Percentiles rank a stretch among this genome's conserved stretches.
phyloP scores from a whole-genome alignment of 1,140 invertebrate species.

The Meteorus sp. region DNA sequence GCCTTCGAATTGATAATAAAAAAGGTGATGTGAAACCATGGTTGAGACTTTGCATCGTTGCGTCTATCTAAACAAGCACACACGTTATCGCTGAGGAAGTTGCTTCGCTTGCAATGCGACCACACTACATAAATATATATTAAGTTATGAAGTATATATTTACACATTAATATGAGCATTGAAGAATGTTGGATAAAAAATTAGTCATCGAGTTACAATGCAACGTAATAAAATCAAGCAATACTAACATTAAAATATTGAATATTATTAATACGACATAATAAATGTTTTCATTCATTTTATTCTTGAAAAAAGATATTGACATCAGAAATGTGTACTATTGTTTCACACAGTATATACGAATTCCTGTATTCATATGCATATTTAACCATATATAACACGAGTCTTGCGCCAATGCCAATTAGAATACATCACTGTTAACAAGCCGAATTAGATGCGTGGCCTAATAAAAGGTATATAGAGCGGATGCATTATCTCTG shows the following conservation, averaged over 20 bases:
- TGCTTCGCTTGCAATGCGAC: conserved; percentile 36
- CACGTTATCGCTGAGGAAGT: conserved; percentile 42
- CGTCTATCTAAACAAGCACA: conserved; percentile 47
- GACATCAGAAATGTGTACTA: too few species aligned
- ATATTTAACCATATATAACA: neutral
- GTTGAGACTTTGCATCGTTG: neutral
- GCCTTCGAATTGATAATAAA: neutral
- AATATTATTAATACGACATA: too few species aligned
- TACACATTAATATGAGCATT: too few species aligned
- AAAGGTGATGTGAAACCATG: neutral
- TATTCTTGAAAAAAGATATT: too few species aligned
- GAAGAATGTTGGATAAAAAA: too few species aligned
- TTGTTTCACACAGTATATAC: neutral
- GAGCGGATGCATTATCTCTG: conserved; percentile 22
- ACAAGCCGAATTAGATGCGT: conserved; percentile 53
- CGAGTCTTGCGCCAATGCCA: conserved; percentile 33
- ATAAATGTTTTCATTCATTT: too few species aligned
- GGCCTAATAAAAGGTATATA: conserved; percentile 24
- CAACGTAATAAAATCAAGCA: too few species aligned
- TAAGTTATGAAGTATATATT: too few species aligned
- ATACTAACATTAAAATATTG: too few species aligned
- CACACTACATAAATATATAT: too few species aligned
- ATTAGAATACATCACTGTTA: conserved; percentile 57
- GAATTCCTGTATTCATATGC: neutral
- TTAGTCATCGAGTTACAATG: too few species aligned